phyloP scores from a whole-genome alignment of 2,797 vertebrate genomes.

The Erpetoichthys calabaricus region DNA sequence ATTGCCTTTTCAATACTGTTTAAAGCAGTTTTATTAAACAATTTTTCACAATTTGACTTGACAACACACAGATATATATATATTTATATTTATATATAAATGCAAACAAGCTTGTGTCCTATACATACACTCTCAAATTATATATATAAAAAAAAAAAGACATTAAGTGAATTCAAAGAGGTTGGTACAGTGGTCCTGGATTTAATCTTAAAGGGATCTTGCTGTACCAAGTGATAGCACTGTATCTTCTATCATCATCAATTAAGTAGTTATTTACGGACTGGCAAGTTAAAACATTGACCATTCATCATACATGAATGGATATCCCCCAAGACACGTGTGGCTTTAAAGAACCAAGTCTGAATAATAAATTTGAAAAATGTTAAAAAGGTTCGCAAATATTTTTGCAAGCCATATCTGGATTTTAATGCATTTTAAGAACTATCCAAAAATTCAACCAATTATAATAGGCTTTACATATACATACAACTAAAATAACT shows the following conservation, averaged over 20 bases:
- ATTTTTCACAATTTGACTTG: too few relatives aligned
- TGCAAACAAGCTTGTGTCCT: too few relatives aligned
- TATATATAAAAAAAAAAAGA: too few relatives aligned
- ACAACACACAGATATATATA: too few relatives aligned
- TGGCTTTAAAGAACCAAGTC: constrained; percentile 7
- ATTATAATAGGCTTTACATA: constrained; percentile 19
- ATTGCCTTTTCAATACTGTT: too few relatives aligned
- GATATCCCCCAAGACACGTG: constrained; percentile 19
- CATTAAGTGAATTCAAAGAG: too few relatives aligned
- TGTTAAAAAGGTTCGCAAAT: constrained; percentile 9
- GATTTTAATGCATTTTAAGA: constrained; percentile 38
- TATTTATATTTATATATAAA: too few relatives aligned
- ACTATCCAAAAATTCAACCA: constrained; percentile 39
- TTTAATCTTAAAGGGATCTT: too few relatives aligned
- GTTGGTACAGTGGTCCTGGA: too few relatives aligned
- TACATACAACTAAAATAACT: background rate
- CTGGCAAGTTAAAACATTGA: constrained; percentile 20
- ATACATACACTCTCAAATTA: too few relatives aligned
- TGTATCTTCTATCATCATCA: constrained; percentile 16
- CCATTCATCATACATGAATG: constrained; percentile 22
- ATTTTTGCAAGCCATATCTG: constrained; percentile 8
- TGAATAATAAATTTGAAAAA: constrained; percentile 4
- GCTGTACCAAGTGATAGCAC: too few relatives aligned
- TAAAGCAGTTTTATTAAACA: too few relatives aligned
- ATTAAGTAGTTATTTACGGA: constrained; percentile 18